Conservation (phyloP, 2,888 invertebrate species). For the Xestia c-nigrum region DNA sequence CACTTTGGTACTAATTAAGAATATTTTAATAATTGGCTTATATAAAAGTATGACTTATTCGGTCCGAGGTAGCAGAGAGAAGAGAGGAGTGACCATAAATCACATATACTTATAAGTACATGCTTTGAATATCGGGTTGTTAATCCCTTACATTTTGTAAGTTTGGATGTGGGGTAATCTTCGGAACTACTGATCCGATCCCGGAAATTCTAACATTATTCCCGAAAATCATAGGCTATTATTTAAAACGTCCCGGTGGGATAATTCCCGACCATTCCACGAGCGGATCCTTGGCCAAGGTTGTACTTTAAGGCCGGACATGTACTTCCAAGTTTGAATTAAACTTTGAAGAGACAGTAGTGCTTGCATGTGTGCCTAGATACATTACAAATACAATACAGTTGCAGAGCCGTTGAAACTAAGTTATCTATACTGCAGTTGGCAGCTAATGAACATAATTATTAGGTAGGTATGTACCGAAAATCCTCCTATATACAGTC, state of each 20-base stretch:
- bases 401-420: constrained; percentile 5
- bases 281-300: neutral
- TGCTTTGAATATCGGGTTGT: too few relatives aligned
- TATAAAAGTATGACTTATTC: too few relatives aligned
- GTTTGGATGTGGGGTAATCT: neutral
- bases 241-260: neutral
- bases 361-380: neutral
- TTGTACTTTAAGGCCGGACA: neutral
- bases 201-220: neutral
- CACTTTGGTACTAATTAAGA: too few relatives aligned
- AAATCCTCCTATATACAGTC: neutral
- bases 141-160: neutral
- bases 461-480: neutral
- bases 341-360: neutral
- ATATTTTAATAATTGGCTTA: too few relatives aligned
- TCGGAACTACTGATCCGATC: neutral
- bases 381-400: constrained; percentile 4
- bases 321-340: neutral
- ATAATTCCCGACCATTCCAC: neutral
- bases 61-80: too few relatives aligned
- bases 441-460: constrained; percentile 33
- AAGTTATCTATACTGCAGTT: constrained; percentile 18
- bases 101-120: too few relatives aligned
- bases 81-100: too few relatives aligned
- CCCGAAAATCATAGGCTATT: neutral